phyloP scores from a whole-genome alignment of 92 coral and sea anemone genomes.

The Scolanthus callimorphus region DNA sequence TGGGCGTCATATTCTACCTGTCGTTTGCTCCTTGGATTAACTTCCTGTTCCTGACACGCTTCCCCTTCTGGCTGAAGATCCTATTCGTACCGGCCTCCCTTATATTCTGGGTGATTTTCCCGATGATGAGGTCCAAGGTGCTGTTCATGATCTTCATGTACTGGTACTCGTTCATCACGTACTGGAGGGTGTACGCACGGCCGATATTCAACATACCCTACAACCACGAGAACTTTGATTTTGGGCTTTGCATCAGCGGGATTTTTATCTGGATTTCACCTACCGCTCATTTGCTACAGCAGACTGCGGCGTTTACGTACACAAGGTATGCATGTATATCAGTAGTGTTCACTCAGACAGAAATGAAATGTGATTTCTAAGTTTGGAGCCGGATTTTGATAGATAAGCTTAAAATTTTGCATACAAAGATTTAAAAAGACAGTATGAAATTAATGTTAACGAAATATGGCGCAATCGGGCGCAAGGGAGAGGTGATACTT shows the following conservation, averaged over 20 bases:
- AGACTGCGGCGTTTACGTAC: neutral
- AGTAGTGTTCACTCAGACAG: too few species aligned
- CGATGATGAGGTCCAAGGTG: neutral
- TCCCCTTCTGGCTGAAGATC: neutral
- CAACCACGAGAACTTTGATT: neutral
- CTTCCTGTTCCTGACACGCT: neutral
- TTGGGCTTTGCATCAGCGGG: neutral
- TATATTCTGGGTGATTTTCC: neutral
- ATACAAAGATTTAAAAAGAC: too few species aligned
- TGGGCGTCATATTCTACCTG: neutral
- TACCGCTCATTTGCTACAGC: neutral
- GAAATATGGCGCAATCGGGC: too few species aligned
- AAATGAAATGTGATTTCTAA: too few species aligned
- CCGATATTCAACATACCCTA: neutral
- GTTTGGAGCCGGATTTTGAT: too few species aligned
- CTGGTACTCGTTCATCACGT: neutral
- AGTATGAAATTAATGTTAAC: too few species aligned
- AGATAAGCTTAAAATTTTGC: too few species aligned
- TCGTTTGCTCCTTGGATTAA: neutral
- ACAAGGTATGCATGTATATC: neutral
- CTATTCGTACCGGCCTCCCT: neutral
- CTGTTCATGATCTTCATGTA: neutral
- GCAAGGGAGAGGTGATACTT: too few species aligned
- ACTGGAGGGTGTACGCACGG: neutral
- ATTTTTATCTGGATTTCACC: neutral